Percentiles rank a stretch among this genome's conserved stretches.
Conservation (phyloP, 2,797 vertebrate genomes). For the Leptodon cayanensis region DNA sequence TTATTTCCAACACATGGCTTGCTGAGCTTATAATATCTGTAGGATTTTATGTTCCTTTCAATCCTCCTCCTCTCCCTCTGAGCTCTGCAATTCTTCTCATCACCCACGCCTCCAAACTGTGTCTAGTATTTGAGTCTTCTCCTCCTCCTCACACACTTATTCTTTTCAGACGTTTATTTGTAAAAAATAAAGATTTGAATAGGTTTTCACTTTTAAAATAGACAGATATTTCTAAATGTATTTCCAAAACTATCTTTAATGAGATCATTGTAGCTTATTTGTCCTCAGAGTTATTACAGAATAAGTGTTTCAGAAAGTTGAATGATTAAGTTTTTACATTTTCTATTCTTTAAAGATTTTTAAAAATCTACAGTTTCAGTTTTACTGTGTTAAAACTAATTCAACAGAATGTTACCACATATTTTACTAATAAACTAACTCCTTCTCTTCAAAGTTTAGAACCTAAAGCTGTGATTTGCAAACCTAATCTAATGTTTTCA, state of each 20-base stretch:
- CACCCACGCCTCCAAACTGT: conserved; percentile 54
- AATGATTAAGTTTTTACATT: not conserved
- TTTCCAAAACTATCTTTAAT: not conserved
- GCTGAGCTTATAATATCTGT: conserved; percentile 14
- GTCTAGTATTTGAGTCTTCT: conserved; percentile 43
- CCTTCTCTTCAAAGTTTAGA: not conserved
- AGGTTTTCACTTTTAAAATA: conserved; percentile 34
- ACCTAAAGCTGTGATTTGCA: not conserved
- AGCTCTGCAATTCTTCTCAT: conserved; percentile 28
- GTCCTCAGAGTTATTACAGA: not conserved
- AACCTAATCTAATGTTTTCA: not conserved
- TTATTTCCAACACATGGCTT: conserved; percentile 25
- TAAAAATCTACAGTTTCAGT: not conserved
- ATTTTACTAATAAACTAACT: not conserved
- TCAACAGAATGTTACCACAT: not conserved
- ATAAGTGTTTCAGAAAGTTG: not conserved
- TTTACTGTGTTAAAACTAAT: not conserved
- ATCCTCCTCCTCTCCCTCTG: conserved; percentile 25
- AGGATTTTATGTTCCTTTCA: conserved; percentile 50
- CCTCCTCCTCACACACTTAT: conserved; percentile 20
- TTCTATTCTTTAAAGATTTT: not conserved
- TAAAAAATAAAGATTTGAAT: conserved; percentile 24
- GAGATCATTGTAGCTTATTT: not conserved
- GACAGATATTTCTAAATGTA: not conserved
- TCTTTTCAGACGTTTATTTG: conserved; percentile 41